Evolutionary conservation across 2,888 invertebrate genomes (phyloP).

Genomic region (Mamestra brassicae): DNA sequence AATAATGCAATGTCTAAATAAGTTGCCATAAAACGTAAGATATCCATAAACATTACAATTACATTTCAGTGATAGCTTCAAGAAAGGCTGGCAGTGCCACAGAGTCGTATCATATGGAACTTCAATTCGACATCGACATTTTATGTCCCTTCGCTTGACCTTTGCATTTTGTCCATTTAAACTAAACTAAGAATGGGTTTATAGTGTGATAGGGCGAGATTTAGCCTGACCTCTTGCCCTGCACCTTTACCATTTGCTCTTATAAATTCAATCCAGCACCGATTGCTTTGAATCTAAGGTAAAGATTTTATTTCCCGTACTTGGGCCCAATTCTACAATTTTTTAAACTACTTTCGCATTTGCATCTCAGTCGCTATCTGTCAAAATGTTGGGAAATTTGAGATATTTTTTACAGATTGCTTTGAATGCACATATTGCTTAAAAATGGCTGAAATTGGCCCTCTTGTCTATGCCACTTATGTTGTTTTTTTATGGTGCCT

Average conservation of each 20-base stretch:
- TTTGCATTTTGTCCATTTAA: conserved; percentile 23
- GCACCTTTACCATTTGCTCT: not conserved
- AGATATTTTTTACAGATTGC: too few relatives aligned
- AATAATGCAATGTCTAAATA: not conserved
- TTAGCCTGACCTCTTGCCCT: conserved; percentile 1
- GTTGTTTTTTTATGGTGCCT: too few relatives aligned
- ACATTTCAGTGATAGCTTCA: not conserved
- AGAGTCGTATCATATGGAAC: conserved; percentile 11
- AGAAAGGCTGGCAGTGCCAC: not conserved
- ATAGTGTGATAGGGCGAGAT: conserved; percentile 9
- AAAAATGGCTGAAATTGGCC: too few relatives aligned
- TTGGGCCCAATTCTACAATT: too few relatives aligned
- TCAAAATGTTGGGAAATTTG: too few relatives aligned
- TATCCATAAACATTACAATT: not conserved
- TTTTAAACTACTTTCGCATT: too few relatives aligned
- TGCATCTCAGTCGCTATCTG: too few relatives aligned
- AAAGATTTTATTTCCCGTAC: too few relatives aligned
- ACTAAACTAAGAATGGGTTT: conserved; percentile 26
- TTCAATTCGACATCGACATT: conserved; percentile 30
- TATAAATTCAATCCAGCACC: not conserved
- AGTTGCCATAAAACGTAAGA: not conserved
- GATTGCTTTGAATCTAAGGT: not conserved
- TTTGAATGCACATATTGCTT: too few relatives aligned
- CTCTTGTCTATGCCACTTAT: too few relatives aligned
- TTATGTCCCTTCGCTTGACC: conserved; percentile 31